These are phyloP conservation scores for Toxostoma redivivum DNA, from an alignment of 2,113 vertebrate genomes.

Conservation along the genomic window DNA sequence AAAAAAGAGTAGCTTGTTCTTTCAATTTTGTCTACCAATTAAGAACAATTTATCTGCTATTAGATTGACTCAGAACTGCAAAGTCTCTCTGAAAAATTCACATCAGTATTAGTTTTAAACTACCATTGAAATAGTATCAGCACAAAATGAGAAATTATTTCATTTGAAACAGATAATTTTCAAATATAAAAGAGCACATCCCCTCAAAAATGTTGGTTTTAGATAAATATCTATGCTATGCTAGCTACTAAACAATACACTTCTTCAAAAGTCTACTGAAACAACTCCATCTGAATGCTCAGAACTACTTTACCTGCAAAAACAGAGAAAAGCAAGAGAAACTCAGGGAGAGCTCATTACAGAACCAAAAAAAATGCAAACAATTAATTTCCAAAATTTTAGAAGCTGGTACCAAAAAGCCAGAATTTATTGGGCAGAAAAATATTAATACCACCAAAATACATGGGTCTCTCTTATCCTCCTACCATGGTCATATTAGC, in stretches of 20 bases:
- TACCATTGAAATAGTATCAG: not conserved
- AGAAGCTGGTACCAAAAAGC: not conserved
- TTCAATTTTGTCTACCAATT: slow-evolving; percentile 1
- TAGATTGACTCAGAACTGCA: not conserved
- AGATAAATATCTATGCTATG: not conserved
- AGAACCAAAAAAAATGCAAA: not conserved
- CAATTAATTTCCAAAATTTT: not conserved
- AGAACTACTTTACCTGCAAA: slow-evolving; percentile 22
- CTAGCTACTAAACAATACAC: not conserved
- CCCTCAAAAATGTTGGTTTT: not conserved
- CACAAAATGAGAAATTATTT: not conserved
- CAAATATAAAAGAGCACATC: not conserved
- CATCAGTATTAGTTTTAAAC: not conserved
- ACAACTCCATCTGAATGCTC: not conserved
- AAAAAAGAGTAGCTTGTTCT: not conserved
- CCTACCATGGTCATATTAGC: not conserved
- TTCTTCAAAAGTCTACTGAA: not conserved
- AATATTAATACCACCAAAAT: not conserved
- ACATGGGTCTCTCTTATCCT: not conserved
- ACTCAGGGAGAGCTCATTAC: not conserved
- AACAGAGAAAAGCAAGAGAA: not conserved
- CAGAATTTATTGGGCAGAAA: not conserved
- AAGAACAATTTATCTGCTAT: not conserved
- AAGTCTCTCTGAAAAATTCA: slow-evolving; percentile 17
- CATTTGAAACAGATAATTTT: not conserved